These are phyloP conservation scores for Psilopsiagon aurifrons DNA, from an alignment of 2,113 vertebrate species.

Conservation along the genomic window DNA sequence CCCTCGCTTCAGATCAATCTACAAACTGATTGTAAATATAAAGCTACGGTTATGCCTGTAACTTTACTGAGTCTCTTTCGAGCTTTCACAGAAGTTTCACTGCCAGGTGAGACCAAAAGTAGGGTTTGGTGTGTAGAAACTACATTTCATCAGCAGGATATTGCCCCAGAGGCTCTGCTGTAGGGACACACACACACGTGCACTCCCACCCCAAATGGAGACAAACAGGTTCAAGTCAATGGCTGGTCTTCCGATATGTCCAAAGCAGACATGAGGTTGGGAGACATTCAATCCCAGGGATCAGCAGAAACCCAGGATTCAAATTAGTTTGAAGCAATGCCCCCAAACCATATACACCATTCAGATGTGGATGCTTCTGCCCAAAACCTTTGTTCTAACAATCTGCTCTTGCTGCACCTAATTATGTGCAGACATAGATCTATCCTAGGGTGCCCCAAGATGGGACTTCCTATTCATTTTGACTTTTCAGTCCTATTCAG, in stretches of 20 bases:
- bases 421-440: not conserved
- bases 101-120: not conserved
- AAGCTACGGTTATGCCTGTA: not conserved
- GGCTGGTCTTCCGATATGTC: not conserved
- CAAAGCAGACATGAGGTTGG: not conserved
- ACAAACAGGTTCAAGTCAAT: not conserved
- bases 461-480: not conserved
- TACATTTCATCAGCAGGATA: not conserved
- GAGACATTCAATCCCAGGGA: not conserved
- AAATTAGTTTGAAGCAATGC: not conserved
- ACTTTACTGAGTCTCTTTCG: not conserved
- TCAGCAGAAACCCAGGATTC: not conserved
- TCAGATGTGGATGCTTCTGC: not conserved
- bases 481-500: not conserved
- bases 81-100: not conserved
- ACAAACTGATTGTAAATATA: not conserved
- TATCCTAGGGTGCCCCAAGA: not conserved
- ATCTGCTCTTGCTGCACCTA: not conserved
- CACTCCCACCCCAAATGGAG: accelerated
- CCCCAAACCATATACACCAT: not conserved
- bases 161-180: accelerated
- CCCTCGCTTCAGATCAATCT: not conserved
- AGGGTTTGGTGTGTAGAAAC: not conserved
- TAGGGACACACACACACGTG: not conserved
- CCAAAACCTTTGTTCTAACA: not conserved